A percentile compares a stretch with the other conserved stretches of the same genome.
Conservation (phyloP, 2,888 invertebrate genomes). For the Watsonalla cultraria region DNA sequence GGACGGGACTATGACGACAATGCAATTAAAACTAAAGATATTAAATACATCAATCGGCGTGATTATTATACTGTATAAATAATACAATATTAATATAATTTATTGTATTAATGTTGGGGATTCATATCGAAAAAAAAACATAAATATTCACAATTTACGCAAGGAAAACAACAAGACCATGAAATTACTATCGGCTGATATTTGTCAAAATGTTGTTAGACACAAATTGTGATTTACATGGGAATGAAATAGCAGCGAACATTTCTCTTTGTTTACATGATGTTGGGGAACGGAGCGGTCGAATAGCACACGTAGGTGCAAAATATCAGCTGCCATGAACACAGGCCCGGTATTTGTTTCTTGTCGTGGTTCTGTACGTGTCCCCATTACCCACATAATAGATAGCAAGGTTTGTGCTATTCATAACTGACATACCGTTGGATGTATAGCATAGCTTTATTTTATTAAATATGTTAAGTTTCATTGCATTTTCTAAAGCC, state of each 20-base stretch:
- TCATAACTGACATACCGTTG: conserved; percentile 6
- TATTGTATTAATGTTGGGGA: too few species aligned
- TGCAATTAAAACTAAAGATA: conserved; percentile 15
- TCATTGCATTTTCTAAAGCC: too few species aligned
- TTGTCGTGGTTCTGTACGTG: conserved; percentile 51
- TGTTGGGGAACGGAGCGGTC: conserved; percentile 26
- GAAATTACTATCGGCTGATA: background rate
- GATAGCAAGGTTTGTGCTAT: conserved; percentile 17
- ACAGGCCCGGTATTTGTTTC: conserved; percentile 51
- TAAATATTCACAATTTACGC: background rate
- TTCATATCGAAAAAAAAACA: background rate
- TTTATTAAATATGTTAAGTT: too few species aligned
- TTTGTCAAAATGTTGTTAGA: conserved; percentile 22
- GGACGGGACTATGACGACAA: conserved; percentile 8
- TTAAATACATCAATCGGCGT: background rate
- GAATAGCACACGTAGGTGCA: conserved; percentile 32
- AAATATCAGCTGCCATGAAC: conserved; percentile 39
- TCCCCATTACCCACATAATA: conserved; percentile 44
- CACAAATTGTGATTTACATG: conserved; percentile 23
- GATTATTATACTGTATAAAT: too few species aligned
- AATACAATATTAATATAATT: too few species aligned
- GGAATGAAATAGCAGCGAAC: conserved; percentile 24
- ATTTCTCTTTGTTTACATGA: conserved; percentile 24
- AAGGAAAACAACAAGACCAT: background rate
- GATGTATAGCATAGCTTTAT: background rate